Conservation (phyloP, 2,888 invertebrate genomes). For the Germaria angustata region DNA sequence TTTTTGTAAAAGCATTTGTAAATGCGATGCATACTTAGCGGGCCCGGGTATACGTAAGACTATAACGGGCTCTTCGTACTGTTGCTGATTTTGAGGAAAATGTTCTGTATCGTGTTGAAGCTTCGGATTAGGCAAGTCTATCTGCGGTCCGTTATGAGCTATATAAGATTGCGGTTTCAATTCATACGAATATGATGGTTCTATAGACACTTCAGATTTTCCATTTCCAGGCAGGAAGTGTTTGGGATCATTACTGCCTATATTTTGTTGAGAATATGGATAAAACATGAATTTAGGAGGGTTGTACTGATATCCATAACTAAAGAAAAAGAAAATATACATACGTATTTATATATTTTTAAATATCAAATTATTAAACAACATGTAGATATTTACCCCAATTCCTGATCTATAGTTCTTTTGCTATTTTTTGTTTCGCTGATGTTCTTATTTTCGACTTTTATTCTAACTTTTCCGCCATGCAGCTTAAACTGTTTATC, state of each 20-base stretch:
- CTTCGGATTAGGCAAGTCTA: slow-evolving; percentile 61
- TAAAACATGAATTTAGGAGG: slow-evolving; percentile 84
- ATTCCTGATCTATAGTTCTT: slow-evolving; percentile 86
- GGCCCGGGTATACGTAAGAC: slow-evolving; percentile 79
- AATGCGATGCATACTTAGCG: slow-evolving; percentile 78
- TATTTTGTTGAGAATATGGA: slow-evolving; percentile 86
- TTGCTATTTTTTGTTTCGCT: slow-evolving; percentile 80
- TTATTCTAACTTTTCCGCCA: slow-evolving; percentile 79
- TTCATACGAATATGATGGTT: slow-evolving; percentile 82
- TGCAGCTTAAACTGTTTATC: slow-evolving; percentile 79
- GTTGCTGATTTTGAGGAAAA: slow-evolving; percentile 30
- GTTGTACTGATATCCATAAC: slow-evolving; percentile 79
- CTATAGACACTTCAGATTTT: slow-evolving; percentile 81
- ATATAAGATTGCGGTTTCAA: slow-evolving; percentile 75
- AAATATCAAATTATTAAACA: not conserved
- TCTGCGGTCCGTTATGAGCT: slow-evolving; percentile 49
- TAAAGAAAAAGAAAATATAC: slow-evolving; percentile 55
- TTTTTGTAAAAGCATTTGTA: slow-evolving; percentile 78
- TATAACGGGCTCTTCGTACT: slow-evolving; percentile 78
- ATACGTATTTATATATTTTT: not conserved
- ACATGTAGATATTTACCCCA: slow-evolving; percentile 82
- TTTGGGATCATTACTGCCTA: slow-evolving; percentile 75
- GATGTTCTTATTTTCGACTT: slow-evolving; percentile 77
- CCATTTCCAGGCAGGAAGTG: slow-evolving; percentile 69
- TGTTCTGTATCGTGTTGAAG: slow-evolving; percentile 56